Conservation (phyloP, 2,797 vertebrate species). For the Hapalemur alaotrensis region DNA sequence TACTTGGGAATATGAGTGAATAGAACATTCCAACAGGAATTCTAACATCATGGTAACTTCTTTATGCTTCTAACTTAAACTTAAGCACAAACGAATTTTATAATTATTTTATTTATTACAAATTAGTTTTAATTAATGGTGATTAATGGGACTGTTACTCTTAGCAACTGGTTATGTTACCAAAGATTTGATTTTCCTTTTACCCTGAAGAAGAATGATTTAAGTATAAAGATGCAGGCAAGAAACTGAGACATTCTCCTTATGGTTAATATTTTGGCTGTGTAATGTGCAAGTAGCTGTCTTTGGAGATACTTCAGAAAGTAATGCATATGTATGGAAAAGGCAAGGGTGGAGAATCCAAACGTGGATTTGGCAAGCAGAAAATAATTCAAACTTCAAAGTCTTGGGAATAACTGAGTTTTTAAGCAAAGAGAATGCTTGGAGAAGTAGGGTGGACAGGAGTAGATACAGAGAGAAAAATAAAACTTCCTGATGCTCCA, state of each 20-base stretch:
- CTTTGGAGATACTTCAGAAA: background rate
- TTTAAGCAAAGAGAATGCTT: background rate
- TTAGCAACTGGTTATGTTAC: background rate
- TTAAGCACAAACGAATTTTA: background rate
- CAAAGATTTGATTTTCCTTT: background rate
- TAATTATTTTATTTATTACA: background rate
- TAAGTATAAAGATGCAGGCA: background rate
- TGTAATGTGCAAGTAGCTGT: background rate
- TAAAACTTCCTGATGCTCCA: background rate
- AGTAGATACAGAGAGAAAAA: background rate
- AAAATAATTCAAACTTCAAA: background rate
- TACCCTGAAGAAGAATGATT: background rate
- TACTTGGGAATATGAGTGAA: background rate
- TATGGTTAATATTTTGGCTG: background rate
- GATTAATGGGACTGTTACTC: background rate
- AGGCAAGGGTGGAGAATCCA: background rate
- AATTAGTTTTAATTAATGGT: background rate
- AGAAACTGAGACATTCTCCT: background rate
- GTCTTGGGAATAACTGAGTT: background rate
- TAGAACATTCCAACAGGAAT: background rate
- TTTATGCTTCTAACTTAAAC: background rate
- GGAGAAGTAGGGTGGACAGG: background rate
- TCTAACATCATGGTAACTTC: background rate
- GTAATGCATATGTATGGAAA: background rate
- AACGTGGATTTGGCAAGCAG: background rate